Percentiles rank a stretch among this genome's conserved stretches.
These are phyloP conservation scores for Tapera naevia DNA, from an alignment of 2,797 vertebrate genomes.

Conservation along the genomic window DNA sequence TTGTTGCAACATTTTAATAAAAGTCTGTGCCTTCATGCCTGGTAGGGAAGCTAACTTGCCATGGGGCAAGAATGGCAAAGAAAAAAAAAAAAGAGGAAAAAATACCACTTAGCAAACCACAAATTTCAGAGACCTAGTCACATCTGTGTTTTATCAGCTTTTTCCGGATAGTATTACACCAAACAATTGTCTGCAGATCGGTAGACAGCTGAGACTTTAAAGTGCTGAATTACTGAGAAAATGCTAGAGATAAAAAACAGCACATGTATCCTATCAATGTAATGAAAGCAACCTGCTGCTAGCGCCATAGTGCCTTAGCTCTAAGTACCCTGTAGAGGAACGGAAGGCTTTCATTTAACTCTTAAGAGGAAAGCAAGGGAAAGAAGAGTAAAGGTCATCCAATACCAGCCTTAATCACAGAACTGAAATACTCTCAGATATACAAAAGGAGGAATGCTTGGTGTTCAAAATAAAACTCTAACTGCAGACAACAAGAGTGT, in stretches of 20 bases:
- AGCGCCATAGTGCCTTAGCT: constrained; percentile 76
- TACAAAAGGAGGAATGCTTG: constrained; percentile 61
- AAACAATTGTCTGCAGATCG: constrained; percentile 97
- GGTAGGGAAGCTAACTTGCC: constrained; percentile 76
- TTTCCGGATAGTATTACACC: constrained; percentile 95
- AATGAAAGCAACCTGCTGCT: constrained; percentile 86
- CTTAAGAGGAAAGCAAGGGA: constrained; percentile 74
- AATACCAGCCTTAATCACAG: constrained; percentile 79
- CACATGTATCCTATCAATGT: constrained; percentile 87
- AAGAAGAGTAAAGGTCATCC: constrained; percentile 80
- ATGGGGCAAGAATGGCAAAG: constrained; percentile 68
- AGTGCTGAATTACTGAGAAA: constrained; percentile 94
- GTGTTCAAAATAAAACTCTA: constrained; percentile 75
- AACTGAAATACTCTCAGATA: constrained; percentile 67
- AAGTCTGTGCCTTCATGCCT: constrained; percentile 65
- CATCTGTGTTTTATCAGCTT: constrained; percentile 98
- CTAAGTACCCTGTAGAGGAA: constrained; percentile 76
- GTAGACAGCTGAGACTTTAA: constrained; percentile 91
- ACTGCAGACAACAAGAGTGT: constrained; percentile 60
- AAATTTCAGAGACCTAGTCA: constrained; percentile 94
- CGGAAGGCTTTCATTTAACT: constrained; percentile 84
- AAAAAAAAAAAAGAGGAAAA: background rate
- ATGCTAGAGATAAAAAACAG: constrained; percentile 87
- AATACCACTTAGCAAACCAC: constrained; percentile 85
- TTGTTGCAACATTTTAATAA: constrained; percentile 76